Base-by-base conservation (phyloP, 2,888 invertebrate genomes). In the Rapana venosa region DNA sequence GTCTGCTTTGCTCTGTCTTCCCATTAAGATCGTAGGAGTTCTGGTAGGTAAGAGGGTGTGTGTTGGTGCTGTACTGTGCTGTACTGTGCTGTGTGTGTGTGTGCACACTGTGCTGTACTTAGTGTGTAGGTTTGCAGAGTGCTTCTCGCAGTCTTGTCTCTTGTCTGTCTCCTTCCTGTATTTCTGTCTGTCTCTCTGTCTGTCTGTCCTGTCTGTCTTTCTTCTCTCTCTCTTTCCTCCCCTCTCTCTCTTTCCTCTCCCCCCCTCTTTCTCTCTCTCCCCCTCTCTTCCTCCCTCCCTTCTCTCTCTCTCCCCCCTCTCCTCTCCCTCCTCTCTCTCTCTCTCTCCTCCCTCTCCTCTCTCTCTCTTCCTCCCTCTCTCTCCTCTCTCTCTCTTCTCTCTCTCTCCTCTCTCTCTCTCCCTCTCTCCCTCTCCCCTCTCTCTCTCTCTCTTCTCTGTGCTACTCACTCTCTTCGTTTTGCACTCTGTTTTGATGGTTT, bases 1-100 rank as follows among this genome's bases (percentile, higher is more conserved):
- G 87, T 56, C 15, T 85, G 70, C 85, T 26, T 90, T 90, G 90
- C 92, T 86, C 87, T 86, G 87, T 86, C 79, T 66, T 86, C 47
- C 47, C 47, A 47, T 88, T 58, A 93, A 95, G 94, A 94, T 94
- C 92, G 94, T 94, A 91, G 94, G 94, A 94, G 90, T 94, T 70
- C 91, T 94, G 94, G 94, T 95, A 94, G 92, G 95, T 95, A 93
- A 92, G 47, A 81, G 36, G 47, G 47, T 47, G 47, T 47, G 47
- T 47, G 8, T 8, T 47, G 47, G 47, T 47, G 47, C 47, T 47
- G 47, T 47, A 8, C 47, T 47, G 47, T 47, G 47, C 47, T 47
- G 47, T 47, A 47, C 47, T 47, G 47, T 47, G 47, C 47, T 47
- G 47, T 47, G 47, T 8, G n/a, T 47, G 47, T 47, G 8, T 47